Evolutionary conservation across 2,797 vertebrate species (phyloP), one percentile per base, ranked within the genome.

Genomic region (Lycodopsis pacificus): DNA sequence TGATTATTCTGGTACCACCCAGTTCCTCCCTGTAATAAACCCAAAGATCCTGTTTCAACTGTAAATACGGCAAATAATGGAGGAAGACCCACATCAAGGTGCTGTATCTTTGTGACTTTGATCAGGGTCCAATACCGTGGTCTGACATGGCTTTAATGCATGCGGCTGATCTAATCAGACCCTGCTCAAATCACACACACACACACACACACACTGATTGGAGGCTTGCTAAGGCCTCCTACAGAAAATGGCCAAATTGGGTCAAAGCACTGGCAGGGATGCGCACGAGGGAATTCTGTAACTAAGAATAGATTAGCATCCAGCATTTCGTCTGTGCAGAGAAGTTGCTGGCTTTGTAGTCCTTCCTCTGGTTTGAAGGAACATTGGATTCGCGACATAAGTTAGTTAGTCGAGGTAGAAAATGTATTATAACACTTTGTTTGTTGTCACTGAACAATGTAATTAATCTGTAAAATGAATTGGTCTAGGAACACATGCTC

Each of bases 221-320:
- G 40, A 38, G 38, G 40, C 38, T 42, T 19, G 57, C 30, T 9
- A 22, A 51, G 49, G 49, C 46, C 22, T 59, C 15, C 71, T 42
- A 48, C 48, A 67, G 58, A 79, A 63, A 80, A 19, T 54, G 25
- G 68, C 56, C 49, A 70, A 92, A 91, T 49, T 88, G 78, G 91
- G 88, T 89, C 86, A 84, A 74, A 76, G 73, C 85, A 77, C 54
- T 61, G 36, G 44, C n/a, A 38, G 62, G 57, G 66, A 76, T 65
- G 56, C 79, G 57, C 70, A 62, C 34, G 59, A 74, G 85, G 80
- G 85, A 65, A 32, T 64, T 82, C 22, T 63, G 38, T 61, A 27
- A 70, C 86, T 86, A 88, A 89, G 81, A 91, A 89, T 92, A 89
- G 85, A 87, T 80, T 40, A 59, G 32, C 49, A 69, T 51, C 42